Conservation (phyloP, 2,888 invertebrate species). For the Oxycera nigricornis region DNA sequence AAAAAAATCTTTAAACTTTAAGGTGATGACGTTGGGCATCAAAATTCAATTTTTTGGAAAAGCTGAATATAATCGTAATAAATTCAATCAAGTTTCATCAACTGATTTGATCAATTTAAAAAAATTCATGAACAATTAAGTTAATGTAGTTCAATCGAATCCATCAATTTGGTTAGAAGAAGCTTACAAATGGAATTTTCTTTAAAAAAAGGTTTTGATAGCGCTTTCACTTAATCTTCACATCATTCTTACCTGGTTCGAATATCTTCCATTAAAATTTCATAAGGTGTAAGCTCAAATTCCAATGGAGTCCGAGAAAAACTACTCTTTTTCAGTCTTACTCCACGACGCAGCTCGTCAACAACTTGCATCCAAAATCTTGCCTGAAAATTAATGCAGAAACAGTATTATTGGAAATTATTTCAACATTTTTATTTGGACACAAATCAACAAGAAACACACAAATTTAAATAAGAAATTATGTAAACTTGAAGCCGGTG, state of each 20-base stretch:
- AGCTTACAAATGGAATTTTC: not conserved
- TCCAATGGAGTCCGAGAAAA: slow-evolving; percentile 81
- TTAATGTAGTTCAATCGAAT: not conserved
- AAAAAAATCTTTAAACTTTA: too few relatives aligned
- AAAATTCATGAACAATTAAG: not conserved
- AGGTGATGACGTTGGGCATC: too few relatives aligned
- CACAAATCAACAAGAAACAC: not conserved
- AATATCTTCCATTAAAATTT: slow-evolving; percentile 96
- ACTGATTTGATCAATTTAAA: not conserved
- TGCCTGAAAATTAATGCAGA: slow-evolving; percentile 71
- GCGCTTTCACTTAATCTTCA: not conserved
- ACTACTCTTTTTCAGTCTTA: slow-evolving; percentile 89
- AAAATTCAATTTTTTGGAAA: too few relatives aligned
- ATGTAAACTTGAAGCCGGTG: not conserved
- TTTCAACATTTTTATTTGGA: slow-evolving; percentile 35
- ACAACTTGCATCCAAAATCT: slow-evolving; percentile 96
- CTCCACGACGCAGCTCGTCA: slow-evolving; percentile 87
- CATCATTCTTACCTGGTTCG: slow-evolving; percentile 69
- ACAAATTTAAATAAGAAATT: not conserved
- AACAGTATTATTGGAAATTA: slow-evolving; percentile 33
- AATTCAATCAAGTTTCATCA: not conserved
- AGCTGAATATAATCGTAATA: not conserved
- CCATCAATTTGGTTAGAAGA: not conserved
- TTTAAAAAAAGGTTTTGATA: not conserved
- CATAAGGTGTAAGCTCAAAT: slow-evolving; percentile 94